Conservation (phyloP, 2,888 invertebrate species). For the Taenaris catops region DNA sequence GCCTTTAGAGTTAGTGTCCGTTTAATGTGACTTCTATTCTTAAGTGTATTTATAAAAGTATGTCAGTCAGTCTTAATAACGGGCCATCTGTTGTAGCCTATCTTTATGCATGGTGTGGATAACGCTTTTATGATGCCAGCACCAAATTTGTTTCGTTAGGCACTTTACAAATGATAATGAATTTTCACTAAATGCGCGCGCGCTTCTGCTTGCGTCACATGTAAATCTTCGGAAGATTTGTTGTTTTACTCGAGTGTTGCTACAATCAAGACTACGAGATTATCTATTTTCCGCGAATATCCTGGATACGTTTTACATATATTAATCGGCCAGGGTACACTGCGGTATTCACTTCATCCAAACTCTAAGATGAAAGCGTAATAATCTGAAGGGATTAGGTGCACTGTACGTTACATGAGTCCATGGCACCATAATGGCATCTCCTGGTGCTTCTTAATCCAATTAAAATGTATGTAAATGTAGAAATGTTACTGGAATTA, state of each 20-base stretch:
- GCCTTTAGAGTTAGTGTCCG: conserved; percentile 1
- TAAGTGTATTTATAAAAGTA: conserved; percentile 6
- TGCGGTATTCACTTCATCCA: too few relatives aligned
- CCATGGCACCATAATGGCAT: too few relatives aligned
- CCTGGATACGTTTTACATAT: conserved; percentile 1
- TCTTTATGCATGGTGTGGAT: conserved; percentile 18
- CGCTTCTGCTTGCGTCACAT: conserved; percentile 16
- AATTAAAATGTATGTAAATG: too few relatives aligned
- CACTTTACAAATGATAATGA: conserved; percentile 21
- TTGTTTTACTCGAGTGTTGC: conserved; percentile 8
- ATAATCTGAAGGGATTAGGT: too few relatives aligned
- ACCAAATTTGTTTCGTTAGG: conserved; percentile 16
- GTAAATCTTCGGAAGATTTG: conserved; percentile 11
- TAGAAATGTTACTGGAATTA: too few relatives aligned
- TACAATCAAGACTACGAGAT: not conserved
- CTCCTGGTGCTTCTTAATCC: too few relatives aligned
- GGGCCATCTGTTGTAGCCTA: conserved; percentile 22
- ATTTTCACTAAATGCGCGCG: conserved; percentile 17
- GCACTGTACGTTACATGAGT: too few relatives aligned
- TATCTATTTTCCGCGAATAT: conserved; percentile 7
- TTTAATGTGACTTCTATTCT: conserved; percentile 3
- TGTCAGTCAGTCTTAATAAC: conserved; percentile 21
- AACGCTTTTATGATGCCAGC: conserved; percentile 21
- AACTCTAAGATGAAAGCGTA: too few relatives aligned
- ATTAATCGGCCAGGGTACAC: too few relatives aligned